A percentile compares a stretch with the other conserved stretches of the same genome.
phyloP scores from a whole-genome alignment of 2,113 vertebrate genomes.

The Octodon degus region DNA sequence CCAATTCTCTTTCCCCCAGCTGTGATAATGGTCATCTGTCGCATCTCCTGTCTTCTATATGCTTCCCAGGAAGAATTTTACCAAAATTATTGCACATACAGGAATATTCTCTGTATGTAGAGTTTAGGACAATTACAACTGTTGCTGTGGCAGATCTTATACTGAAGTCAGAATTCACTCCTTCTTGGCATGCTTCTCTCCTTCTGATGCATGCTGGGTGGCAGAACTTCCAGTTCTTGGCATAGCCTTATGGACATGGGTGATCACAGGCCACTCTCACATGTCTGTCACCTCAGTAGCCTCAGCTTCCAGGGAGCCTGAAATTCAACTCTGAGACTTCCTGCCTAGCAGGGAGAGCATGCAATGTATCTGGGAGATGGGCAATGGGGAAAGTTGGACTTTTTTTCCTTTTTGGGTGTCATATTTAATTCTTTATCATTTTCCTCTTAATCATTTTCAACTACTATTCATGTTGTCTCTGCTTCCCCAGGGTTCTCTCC shows the following conservation, averaged over 20 bases:
- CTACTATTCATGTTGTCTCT: neutral
- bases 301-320: neutral
- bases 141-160: neutral
- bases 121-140: neutral
- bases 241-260: neutral
- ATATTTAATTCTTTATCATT: neutral
- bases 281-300: neutral
- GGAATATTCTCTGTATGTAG: neutral
- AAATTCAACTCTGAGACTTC: neutral
- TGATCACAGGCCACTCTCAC: neutral
- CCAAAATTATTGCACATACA: neutral
- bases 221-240: neutral
- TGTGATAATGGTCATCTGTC: neutral
- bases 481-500: neutral
- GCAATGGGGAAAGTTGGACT: neutral
- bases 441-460: neutral
- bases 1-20: neutral
- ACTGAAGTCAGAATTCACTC: neutral
- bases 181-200: neutral
- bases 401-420: neutral
- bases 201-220: neutral
- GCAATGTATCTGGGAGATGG: neutral
- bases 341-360: no score
- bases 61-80: neutral
- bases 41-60: fast-evolving